Evolutionary conservation across 2,888 invertebrate species (phyloP).

Genomic region (Sarcophaga subvicina): DNA sequence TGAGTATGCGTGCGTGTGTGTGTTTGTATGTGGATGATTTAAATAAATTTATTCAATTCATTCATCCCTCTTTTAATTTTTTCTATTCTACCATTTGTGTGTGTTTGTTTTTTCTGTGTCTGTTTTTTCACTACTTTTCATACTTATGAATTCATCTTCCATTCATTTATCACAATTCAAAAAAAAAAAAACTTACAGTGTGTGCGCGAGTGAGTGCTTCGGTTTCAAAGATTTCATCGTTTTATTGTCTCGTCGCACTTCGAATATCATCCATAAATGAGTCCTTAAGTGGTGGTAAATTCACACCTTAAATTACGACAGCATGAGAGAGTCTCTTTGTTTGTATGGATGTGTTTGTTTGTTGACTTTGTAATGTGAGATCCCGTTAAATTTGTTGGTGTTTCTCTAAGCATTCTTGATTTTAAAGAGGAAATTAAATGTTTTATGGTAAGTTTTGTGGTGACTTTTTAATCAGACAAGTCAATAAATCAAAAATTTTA

Average conservation of each 20-base stretch:
- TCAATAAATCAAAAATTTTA: slow-evolving; percentile 63
- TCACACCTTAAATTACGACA: slow-evolving; percentile 60
- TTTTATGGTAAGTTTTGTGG: slow-evolving; percentile 16
- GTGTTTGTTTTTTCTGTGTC: too few species aligned
- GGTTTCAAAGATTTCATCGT: slow-evolving; percentile 36
- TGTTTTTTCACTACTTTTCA: too few species aligned
- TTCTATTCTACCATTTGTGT: not conserved
- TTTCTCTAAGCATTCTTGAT: slow-evolving; percentile 22
- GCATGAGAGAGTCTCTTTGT: slow-evolving; percentile 14
- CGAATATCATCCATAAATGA: slow-evolving; percentile 65
- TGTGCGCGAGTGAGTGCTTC: slow-evolving; percentile 16
- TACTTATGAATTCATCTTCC: slow-evolving; percentile 57
- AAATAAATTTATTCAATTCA: slow-evolving; percentile 70
- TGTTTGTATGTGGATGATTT: slow-evolving; percentile 59
- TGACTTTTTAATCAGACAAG: slow-evolving; percentile 63
- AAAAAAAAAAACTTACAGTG: slow-evolving; percentile 63
- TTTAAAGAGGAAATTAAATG: slow-evolving; percentile 66
- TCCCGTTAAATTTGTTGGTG: not conserved
- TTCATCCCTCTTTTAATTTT: slow-evolving; percentile 60
- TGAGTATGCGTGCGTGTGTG: slow-evolving; percentile 55
- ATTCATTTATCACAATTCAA: slow-evolving; percentile 75
- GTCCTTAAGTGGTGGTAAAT: slow-evolving; percentile 68
- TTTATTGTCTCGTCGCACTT: slow-evolving; percentile 52
- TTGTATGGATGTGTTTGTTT: slow-evolving; percentile 14
- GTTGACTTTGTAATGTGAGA: slow-evolving; percentile 62